phyloP scores from a whole-genome alignment of 1,140 invertebrate genomes.

The Drosophila parabipectinata region DNA sequence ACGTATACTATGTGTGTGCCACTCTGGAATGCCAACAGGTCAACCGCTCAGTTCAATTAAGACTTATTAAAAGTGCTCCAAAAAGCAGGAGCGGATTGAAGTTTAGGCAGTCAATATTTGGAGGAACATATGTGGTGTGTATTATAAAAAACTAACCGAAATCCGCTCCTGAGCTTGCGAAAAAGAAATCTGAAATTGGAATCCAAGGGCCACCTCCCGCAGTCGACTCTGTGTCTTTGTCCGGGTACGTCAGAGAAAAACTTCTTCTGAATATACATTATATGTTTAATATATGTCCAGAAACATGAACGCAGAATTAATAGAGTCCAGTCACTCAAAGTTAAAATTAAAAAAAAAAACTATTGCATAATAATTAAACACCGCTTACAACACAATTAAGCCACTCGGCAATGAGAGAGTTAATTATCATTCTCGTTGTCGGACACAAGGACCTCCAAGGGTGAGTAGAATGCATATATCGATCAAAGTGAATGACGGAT shows the following conservation, averaged over 20 bases:
- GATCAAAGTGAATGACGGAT: conserved; percentile 41
- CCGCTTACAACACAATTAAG: conserved; percentile 59
- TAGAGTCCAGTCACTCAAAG: neutral
- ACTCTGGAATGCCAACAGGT: conserved; percentile 52
- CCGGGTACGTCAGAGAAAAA: conserved; percentile 20
- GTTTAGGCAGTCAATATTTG: no score
- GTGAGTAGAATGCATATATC: conserved; percentile 40
- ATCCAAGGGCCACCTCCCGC: conserved; percentile 26
- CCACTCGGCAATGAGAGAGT: conserved; percentile 42
- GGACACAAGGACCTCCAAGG: conserved; percentile 27
- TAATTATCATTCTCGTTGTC: conserved; percentile 35
- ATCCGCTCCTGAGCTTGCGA: conserved; percentile 41
- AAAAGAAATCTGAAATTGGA: conserved; percentile 65
- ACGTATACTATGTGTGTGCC: conserved; percentile 12
- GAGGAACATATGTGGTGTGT: no score
- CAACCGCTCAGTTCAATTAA: conserved; percentile 77
- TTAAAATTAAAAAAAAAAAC: conserved; percentile 17
- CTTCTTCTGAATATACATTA: neutral
- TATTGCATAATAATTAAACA: conserved; percentile 39
- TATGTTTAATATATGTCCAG: neutral
- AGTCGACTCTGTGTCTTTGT: conserved; percentile 48
- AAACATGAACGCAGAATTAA: conserved; percentile 7
- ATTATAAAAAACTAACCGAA: neutral
- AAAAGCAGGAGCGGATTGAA: conserved; percentile 28
- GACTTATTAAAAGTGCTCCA: conserved; percentile 56